Evolutionary conservation across 2,113 vertebrate species (phyloP), one percentile per base, ranked within the genome.

Genomic region (Oreotrochilus melanogaster): DNA sequence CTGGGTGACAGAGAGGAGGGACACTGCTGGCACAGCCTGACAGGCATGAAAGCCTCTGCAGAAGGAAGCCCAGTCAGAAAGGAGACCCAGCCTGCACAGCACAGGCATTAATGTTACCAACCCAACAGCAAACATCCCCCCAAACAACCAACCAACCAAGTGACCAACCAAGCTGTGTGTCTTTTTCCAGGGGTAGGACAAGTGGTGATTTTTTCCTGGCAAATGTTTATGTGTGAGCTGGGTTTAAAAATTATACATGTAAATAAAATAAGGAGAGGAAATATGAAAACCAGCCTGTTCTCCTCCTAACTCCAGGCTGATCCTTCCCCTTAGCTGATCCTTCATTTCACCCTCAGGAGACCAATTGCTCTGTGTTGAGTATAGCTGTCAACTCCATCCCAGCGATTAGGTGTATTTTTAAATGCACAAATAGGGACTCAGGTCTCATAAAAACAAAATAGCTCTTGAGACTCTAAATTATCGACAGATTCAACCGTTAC

Each of bases 251-350:
- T 25, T 45, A 47, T 16, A 43, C 6, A 67, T 18, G 45, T 67
- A 88, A 79, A 91, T 54, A 65, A 89, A 96, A 93, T 71, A 80
- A 83, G 83, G 88, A 50, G 62, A 94, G 69, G 75, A 93, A 95
- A 93, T 90, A 70, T 15, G 88, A 92, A 89, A 92, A 75, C 0
- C 79, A 92, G 76, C 48, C 62, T 87, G 43, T 88, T 87, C 88
- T 78, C 67, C 72, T 92, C 70, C 76, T 80, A 79, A 42, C 0
- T 11, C 60, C 24, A n/a, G 61, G 70, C 72, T 73, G 58, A 89
- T 88, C 71, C 45, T 79, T 93, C 61, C 62, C 47, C 47, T 90
- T 54, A 84, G 70, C 37, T 3, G 5, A 13, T 83, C 79, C 78
- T 91, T 73, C 70, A 66, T 90, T 92, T 92, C 45, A 30, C 39